A percentile compares a stretch with the other conserved stretches of the same genome.
These are phyloP conservation scores for Ornithoptera priamus DNA, from an alignment of 2,888 invertebrate genomes.

Conservation along the genomic window DNA sequence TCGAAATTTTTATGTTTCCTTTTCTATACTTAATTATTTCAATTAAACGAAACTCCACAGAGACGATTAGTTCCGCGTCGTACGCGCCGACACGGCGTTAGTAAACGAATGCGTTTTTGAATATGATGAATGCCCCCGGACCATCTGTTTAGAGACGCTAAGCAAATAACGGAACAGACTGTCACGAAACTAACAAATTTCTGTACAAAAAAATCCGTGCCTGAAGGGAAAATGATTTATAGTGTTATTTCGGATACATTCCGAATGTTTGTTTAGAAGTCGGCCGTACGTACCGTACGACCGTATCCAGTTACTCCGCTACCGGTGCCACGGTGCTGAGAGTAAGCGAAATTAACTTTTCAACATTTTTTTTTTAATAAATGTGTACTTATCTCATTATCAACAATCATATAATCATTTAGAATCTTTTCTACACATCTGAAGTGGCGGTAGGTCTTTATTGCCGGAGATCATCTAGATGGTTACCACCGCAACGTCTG, in stretches of 20 bases:
- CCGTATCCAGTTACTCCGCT: slow-evolving; percentile 56
- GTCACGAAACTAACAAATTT: slow-evolving; percentile 77
- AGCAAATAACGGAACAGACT: slow-evolving; percentile 80
- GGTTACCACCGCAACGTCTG: too few species aligned
- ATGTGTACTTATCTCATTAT: not conserved
- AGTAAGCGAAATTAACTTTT: slow-evolving; percentile 37
- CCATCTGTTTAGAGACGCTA: slow-evolving; percentile 73
- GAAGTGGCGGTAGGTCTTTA: too few species aligned
- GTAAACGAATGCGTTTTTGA: slow-evolving; percentile 59
- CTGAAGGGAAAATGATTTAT: slow-evolving; percentile 72
- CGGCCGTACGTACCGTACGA: slow-evolving; percentile 46
- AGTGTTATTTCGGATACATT: slow-evolving; percentile 74
- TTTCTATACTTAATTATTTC: slow-evolving; percentile 8
- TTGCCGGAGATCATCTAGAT: too few species aligned
- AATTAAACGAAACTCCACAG: slow-evolving; percentile 26
- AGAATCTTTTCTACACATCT: too few species aligned
- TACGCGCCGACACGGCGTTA: slow-evolving; percentile 44
- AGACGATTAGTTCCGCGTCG: slow-evolving; percentile 29
- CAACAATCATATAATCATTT: too few species aligned
- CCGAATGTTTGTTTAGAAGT: slow-evolving; percentile 65
- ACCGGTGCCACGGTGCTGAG: slow-evolving; percentile 38
- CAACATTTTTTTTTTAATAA: not conserved
- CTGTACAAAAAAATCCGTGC: slow-evolving; percentile 54
- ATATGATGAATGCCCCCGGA: slow-evolving; percentile 64
- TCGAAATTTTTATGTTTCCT: not conserved